Evolutionary conservation across 2,888 invertebrate genomes (phyloP), one percentile per base, ranked within the genome.

Genomic region (Drosophila bunnanda): DNA sequence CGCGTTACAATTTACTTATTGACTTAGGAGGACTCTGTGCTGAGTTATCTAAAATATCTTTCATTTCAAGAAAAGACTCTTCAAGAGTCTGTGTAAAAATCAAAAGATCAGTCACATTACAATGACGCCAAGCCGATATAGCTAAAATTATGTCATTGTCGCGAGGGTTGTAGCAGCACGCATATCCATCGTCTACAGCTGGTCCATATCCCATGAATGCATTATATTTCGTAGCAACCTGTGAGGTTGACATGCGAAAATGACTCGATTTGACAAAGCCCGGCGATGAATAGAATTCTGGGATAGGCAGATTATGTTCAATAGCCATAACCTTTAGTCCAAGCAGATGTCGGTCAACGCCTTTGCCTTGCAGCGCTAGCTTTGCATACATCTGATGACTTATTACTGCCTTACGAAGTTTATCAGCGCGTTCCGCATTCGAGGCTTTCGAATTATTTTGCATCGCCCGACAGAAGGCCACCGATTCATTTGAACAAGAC

Each of bases 131-230:
- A 12, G 96, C 94, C 0, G 96, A 94, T 2, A 96, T 94, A 1
- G 95, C 96, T 89, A 97, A 95, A 90, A 95, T 95, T 28, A 98
- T 95, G 88, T 95, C 94, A 36, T 94, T 92, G 54, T 93, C 93
- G 53, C 97, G 94, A 8, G 98, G 98, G 93, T 98, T 99, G 93
- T 99, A 99, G 93, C 98, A 98, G 82, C 97, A 96, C 10, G 96
- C 98, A 92, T 98, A 99, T 22, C 98, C 98, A 92, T 99, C 95
- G 0, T 94, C 93, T 9, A 96, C 96, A 13, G 96, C 93, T 0
- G 99, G 98, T 0, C 97, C 98, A 92, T 97, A 99, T 88, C 96
- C 96, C 97, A 98, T 97, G 90, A 97, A 96, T 3, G 95, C 96
- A 76, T 96, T 95, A 90, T 95, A 95, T 87, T 95, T 94, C 7